Evolutionary conservation across 2,113 vertebrate genomes (phyloP).

Genomic region (Phylloscopus trochiloides): DNA sequence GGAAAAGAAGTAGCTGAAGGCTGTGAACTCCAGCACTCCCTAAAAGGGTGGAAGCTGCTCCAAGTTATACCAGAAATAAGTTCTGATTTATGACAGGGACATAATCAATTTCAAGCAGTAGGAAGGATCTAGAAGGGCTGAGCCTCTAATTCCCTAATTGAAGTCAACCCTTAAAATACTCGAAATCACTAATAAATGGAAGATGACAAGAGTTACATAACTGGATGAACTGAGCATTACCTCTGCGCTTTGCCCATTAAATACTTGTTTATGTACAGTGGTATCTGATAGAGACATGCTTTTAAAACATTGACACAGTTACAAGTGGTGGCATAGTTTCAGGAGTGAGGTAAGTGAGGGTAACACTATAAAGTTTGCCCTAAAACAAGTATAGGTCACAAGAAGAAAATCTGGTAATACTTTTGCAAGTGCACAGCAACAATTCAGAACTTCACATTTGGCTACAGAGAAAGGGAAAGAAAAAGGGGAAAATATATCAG

Average conservation of each 20-base stretch:
- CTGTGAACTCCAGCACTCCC: background rate
- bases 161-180: background rate
- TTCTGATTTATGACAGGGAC: slow-evolving; percentile 6
- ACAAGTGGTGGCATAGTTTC: background rate
- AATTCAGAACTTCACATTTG: background rate
- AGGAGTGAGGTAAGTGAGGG: background rate
- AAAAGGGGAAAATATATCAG: background rate
- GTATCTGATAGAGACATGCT: background rate
- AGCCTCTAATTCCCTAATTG: background rate
- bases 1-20: background rate
- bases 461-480: background rate
- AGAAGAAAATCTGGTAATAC: background rate
- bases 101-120: background rate
- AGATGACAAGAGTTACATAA: background rate
- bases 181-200: background rate
- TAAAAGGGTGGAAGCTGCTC: background rate
- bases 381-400: background rate
- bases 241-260: background rate
- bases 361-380: background rate
- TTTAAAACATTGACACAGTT: background rate
- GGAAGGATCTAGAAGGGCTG: background rate
- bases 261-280: background rate
- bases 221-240: background rate
- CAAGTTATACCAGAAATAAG: background rate
- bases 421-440: background rate